Percentiles rank a stretch among this genome's conserved stretches.
These are phyloP conservation scores for Remorina albescens DNA, from an alignment of 2,797 vertebrate species.

Conservation along the genomic window DNA sequence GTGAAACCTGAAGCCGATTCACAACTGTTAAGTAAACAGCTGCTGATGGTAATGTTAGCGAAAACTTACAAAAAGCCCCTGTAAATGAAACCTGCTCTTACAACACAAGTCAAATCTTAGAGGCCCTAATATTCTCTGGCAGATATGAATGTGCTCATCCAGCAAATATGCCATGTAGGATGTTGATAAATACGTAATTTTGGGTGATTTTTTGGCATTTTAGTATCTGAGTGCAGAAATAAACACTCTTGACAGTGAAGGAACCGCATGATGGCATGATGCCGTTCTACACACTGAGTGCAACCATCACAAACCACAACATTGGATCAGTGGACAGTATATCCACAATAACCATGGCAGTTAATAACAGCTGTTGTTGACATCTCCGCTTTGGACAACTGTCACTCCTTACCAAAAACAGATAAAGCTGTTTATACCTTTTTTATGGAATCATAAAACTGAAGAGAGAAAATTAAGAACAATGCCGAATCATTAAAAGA, in stretches of 20 bases:
- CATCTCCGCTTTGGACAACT: constrained; percentile 15
- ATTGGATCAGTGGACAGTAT: neutral
- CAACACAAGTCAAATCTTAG: neutral
- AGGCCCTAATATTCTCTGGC: constrained; percentile 1
- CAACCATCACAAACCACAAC: constrained; percentile 1
- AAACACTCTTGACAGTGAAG: constrained; percentile 2
- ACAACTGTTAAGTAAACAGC: too few species aligned
- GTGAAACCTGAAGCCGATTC: too few species aligned
- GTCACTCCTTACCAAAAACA: neutral
- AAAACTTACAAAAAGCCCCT: too few species aligned
- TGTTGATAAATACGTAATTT: neutral
- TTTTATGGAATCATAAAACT: neutral
- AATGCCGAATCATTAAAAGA: too few species aligned
- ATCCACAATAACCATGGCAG: neutral
- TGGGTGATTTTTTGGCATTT: neutral
- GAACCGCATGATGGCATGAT: constrained; percentile 21
- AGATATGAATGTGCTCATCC: neutral
- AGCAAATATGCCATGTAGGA: neutral
- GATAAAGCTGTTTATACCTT: neutral
- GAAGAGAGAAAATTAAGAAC: too few species aligned
- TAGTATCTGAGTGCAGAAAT: neutral
- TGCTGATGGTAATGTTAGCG: too few species aligned
- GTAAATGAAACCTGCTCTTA: too few species aligned
- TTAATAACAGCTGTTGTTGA: neutral
- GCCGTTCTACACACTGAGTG: neutral